A percentile compares a stretch with the other conserved stretches of the same genome.
These are phyloP conservation scores for Poecilia wingei DNA, from an alignment of 2,797 vertebrate genomes.

Conservation along the genomic window DNA sequence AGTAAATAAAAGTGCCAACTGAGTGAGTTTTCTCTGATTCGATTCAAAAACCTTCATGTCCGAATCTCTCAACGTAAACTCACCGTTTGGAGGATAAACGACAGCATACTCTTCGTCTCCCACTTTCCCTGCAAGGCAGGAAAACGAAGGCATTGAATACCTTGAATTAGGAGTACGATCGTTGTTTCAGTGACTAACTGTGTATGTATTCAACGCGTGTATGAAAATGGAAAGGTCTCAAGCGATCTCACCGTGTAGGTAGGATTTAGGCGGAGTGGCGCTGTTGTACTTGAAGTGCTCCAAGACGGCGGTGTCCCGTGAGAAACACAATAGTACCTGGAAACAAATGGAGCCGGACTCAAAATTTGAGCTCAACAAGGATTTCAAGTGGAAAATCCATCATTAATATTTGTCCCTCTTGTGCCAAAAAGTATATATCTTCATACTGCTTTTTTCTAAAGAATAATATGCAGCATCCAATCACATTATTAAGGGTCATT, in stretches of 20 bases:
- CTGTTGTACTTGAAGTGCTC: slow-evolving; percentile 95
- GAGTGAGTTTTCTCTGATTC: not conserved
- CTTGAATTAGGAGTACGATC: not conserved
- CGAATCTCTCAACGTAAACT: slow-evolving; percentile 45
- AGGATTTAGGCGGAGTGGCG: slow-evolving; percentile 93
- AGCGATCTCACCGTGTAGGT: slow-evolving; percentile 86
- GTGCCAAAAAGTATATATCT: no score
- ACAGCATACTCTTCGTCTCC: slow-evolving; percentile 89
- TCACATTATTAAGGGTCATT: slow-evolving; percentile 11
- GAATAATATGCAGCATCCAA: not conserved
- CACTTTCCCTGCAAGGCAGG: slow-evolving; percentile 83
- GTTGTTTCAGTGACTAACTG: not conserved
- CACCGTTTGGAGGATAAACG: slow-evolving; percentile 97
- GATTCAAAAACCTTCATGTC: not conserved
- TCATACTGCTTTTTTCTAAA: not conserved
- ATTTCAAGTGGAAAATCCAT: not conserved
- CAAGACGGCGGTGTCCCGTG: slow-evolving; percentile 92
- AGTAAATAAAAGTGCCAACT: slow-evolving; percentile 16
- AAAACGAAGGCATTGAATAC: not conserved
- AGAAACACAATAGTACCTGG: slow-evolving; percentile 96
- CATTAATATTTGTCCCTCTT: no score
- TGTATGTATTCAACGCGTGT: no score
- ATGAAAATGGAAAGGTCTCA: not conserved
- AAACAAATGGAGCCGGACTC: slow-evolving; percentile 4
- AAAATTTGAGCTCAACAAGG: not conserved